These are phyloP conservation scores for Montipora sp. DNA, from an alignment of 64 coral and sea anemone genomes.

Conservation along the genomic window DNA sequence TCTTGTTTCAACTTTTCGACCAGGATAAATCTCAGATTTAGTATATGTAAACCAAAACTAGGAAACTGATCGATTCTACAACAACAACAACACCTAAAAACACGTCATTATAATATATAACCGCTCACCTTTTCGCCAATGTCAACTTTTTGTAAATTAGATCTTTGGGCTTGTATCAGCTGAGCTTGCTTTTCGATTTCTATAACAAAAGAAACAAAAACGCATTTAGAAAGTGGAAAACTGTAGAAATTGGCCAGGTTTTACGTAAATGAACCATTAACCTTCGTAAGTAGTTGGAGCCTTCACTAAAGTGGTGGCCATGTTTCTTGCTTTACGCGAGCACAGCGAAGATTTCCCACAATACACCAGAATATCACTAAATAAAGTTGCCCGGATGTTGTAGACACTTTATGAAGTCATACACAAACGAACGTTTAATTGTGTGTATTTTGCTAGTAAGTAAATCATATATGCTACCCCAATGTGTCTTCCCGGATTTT, in stretches of 20 bases:
- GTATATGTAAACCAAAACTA: too few relatives aligned
- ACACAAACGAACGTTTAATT: not conserved
- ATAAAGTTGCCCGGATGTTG: not conserved
- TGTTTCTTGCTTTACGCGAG: constrained; percentile 10
- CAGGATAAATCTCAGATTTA: too few relatives aligned
- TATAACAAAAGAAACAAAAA: not conserved
- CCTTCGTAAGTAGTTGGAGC: constrained; percentile 72
- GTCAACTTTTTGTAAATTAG: constrained; percentile 45
- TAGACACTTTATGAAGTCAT: not conserved
- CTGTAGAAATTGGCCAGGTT: not conserved
- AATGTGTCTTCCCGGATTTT: too few relatives aligned
- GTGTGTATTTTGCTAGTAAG: not conserved
- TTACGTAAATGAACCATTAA: not conserved
- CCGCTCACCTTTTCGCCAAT: constrained; percentile 23
- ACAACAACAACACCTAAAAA: not conserved
- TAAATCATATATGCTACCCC: too few relatives aligned
- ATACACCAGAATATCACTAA: not conserved
- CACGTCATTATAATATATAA: not conserved
- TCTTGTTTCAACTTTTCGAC: too few relatives aligned
- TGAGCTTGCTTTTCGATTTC: constrained; percentile 75
- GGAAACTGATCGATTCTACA: not conserved
- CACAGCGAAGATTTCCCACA: constrained; percentile 25
- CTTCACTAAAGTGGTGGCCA: constrained; percentile 65
- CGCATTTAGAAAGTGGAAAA: not conserved
- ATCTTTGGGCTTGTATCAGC: constrained; percentile 65